These are phyloP conservation scores for Pherbina coryleti DNA, from an alignment of 2,888 invertebrate species.

Conservation along the genomic window DNA sequence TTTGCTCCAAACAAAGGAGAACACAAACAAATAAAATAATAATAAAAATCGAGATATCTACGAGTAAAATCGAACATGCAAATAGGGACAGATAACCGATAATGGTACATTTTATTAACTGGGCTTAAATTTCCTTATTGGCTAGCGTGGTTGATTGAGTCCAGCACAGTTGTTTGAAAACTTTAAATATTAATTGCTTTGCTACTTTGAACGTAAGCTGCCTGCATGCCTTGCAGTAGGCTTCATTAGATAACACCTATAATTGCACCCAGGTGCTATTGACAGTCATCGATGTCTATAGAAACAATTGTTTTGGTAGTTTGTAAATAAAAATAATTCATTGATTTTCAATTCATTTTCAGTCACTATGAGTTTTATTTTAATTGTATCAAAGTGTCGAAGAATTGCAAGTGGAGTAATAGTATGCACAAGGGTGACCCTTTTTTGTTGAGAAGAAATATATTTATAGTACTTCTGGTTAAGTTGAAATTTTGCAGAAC, in stretches of 20 bases:
- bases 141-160: not conserved
- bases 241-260: not conserved
- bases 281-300: slow-evolving; percentile 1
- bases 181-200: not conserved
- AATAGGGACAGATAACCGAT: not conserved
- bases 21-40: not conserved
- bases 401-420: not conserved
- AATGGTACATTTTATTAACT: not conserved
- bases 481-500: too few relatives aligned
- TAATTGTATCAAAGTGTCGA: not conserved
- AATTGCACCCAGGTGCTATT: not conserved
- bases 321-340: not conserved
- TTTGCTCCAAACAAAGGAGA: not conserved
- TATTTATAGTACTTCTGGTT: too few relatives aligned
- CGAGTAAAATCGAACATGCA: not conserved
- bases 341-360: not conserved
- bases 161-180: not conserved
- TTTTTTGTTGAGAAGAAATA: not conserved
- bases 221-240: not conserved
- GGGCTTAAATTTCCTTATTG: slow-evolving; percentile 16
- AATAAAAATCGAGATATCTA: not conserved
- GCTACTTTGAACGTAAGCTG: not conserved
- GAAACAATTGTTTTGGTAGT: not conserved
- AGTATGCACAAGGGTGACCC: not conserved
- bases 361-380: not conserved